phyloP scores from a whole-genome alignment of 1,140 invertebrate genomes.

The Apis dorsata region DNA sequence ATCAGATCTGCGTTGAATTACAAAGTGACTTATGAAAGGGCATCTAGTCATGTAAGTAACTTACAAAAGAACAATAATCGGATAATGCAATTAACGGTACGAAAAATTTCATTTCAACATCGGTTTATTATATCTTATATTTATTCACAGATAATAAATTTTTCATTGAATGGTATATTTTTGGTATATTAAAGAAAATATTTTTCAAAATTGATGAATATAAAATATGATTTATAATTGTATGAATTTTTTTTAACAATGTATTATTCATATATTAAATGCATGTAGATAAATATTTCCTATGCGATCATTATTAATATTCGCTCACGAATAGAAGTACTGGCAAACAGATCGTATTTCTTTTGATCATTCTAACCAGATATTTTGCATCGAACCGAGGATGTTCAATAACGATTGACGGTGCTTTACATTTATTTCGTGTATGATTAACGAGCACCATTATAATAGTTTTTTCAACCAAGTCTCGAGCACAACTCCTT shows the following conservation, averaged over 20 bases:
- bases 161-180: no score
- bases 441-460: constrained; percentile 15
- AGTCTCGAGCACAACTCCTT: neutral
- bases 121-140: neutral
- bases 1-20: constrained; percentile 49
- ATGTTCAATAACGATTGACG: constrained; percentile 17
- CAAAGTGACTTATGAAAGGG: constrained; percentile 49
- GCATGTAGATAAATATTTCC: neutral
- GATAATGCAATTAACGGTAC: constrained; percentile 31
- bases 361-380: constrained; percentile 10
- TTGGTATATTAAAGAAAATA: no score
- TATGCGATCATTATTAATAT: neutral
- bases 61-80: constrained; percentile 39
- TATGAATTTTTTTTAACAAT: neutral
- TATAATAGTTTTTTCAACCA: constrained; percentile 10
- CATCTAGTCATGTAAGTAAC: constrained; percentile 19
- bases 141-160: no score
- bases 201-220: no score
- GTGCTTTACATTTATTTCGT: constrained; percentile 2
- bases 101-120: constrained; percentile 30
- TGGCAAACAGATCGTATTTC: neutral
- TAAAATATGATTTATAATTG: neutral
- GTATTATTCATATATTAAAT: neutral
- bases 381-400: neutral
- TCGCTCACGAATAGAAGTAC: neutral